phyloP scores from a whole-genome alignment of 2,888 invertebrate genomes.

The Andricus curvator region DNA sequence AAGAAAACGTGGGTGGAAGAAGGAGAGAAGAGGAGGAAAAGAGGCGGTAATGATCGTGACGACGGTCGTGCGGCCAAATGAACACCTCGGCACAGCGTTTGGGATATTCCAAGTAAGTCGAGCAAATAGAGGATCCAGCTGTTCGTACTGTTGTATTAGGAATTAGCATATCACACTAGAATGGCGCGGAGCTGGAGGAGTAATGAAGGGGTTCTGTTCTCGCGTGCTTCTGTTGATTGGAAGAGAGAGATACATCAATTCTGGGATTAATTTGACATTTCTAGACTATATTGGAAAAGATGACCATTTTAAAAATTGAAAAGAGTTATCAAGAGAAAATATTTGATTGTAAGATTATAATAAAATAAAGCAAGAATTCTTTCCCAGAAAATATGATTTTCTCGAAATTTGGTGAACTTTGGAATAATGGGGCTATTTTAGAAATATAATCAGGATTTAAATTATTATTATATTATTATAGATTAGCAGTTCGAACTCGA shows the following conservation, averaged over 20 bases:
- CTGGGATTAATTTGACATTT: neutral
- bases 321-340: neutral
- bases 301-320: neutral
- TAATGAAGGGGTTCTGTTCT: slow-evolving; percentile 24
- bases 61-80: slow-evolving; percentile 71
- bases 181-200: slow-evolving; percentile 1
- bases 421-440: too few relatives aligned
- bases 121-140: slow-evolving; percentile 38
- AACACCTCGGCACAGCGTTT: slow-evolving; percentile 75
- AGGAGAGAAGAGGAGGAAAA: slow-evolving; percentile 22
- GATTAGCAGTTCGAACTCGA: too few relatives aligned
- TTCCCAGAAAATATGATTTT: too few relatives aligned
- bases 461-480: too few relatives aligned
- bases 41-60: slow-evolving; percentile 66
- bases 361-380: too few relatives aligned
- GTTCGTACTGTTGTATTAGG: slow-evolving; percentile 25
- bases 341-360: too few relatives aligned
- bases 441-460: too few relatives aligned
- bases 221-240: slow-evolving; percentile 35
- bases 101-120: slow-evolving; percentile 76
- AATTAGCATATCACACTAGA: slow-evolving; percentile 38
- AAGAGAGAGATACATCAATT: slow-evolving; percentile 12
- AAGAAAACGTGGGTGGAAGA: slow-evolving; percentile 28
- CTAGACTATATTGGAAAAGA: neutral
- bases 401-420: too few relatives aligned